These are phyloP conservation scores for Otolemur crassicaudatus DNA, from an alignment of 2,797 vertebrate genomes.

Conservation along the genomic window DNA sequence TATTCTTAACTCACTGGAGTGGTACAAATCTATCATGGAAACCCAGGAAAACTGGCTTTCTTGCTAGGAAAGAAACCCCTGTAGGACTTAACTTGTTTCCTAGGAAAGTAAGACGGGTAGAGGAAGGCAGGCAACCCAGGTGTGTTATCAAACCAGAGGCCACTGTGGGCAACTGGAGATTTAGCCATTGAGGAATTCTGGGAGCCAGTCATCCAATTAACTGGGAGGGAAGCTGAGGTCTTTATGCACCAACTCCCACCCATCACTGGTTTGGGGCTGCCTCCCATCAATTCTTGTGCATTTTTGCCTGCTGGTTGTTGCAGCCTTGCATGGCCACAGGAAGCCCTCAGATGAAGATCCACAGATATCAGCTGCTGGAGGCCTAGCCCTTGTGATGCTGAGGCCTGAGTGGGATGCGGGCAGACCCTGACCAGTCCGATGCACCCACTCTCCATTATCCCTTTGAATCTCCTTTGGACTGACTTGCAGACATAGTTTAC, in stretches of 20 bases:
- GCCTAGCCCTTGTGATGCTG: neutral
- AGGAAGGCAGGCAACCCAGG: neutral
- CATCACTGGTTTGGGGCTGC: neutral
- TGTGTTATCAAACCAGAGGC: neutral
- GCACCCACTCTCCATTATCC: no score
- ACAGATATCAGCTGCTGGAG: neutral
- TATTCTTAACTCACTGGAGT: neutral
- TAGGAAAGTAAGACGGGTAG: neutral
- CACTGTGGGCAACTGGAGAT: neutral
- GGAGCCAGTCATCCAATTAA: fast-evolving
- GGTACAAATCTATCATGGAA: fast-evolving
- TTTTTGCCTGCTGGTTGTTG: neutral
- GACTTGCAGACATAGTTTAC: neutral
- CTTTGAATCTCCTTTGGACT: neutral
- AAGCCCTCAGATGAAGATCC: neutral
- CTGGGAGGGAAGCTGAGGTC: neutral
- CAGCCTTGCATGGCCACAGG: neutral
- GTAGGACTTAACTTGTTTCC: neutral
- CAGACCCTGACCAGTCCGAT: neutral
- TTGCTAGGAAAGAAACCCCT: neutral
- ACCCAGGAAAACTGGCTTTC: neutral
- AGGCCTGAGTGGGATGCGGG: fast-evolving
- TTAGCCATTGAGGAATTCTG: neutral
- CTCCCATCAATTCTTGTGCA: neutral
- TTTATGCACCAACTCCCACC: no score